These are phyloP conservation scores for Lateolabrax maculatus DNA, from an alignment of 2,797 vertebrate species.

Conservation along the genomic window DNA sequence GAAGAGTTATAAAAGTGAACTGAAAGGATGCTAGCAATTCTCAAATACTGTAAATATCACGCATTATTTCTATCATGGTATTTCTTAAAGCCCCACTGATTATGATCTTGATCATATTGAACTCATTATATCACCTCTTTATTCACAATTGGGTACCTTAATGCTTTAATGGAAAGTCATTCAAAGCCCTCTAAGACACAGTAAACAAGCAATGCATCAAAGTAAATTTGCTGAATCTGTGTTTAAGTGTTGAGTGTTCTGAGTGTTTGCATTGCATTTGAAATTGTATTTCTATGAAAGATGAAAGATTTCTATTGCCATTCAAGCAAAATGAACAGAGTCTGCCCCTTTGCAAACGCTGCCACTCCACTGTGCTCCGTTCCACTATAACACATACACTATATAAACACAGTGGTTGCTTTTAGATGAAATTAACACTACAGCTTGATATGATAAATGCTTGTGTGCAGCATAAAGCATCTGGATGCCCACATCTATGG, in stretches of 20 bases:
- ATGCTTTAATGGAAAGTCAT: conserved; percentile 46
- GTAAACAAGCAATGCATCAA: conserved; percentile 38
- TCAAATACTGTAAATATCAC: not conserved
- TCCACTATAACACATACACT: conserved; percentile 40
- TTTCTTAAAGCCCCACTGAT: not conserved
- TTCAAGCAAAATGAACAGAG: conserved; percentile 24
- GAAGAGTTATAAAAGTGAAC: not conserved
- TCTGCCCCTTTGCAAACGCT: not conserved
- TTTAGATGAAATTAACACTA: conserved; percentile 40
- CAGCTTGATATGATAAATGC: conserved; percentile 48
- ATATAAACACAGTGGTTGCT: conserved; percentile 28
- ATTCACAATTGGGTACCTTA: conserved; percentile 3
- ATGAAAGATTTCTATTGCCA: conserved; percentile 13
- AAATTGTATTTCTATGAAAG: conserved; percentile 26
- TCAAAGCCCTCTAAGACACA: conserved; percentile 17
- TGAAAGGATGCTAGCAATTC: not conserved
- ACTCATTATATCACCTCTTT: conserved; percentile 11
- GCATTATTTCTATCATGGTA: not conserved
- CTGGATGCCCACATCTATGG: conserved; percentile 55
- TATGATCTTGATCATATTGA: conserved; percentile 1
- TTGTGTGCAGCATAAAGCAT: conserved; percentile 37
- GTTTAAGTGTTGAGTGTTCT: too few relatives aligned
- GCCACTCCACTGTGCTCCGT: not conserved
- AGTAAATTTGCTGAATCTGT: not conserved
- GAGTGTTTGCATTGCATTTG: too few relatives aligned